Base-by-base conservation (phyloP, 1,140 invertebrate genomes). In the Pseudomyrmex flavicornis region DNA sequence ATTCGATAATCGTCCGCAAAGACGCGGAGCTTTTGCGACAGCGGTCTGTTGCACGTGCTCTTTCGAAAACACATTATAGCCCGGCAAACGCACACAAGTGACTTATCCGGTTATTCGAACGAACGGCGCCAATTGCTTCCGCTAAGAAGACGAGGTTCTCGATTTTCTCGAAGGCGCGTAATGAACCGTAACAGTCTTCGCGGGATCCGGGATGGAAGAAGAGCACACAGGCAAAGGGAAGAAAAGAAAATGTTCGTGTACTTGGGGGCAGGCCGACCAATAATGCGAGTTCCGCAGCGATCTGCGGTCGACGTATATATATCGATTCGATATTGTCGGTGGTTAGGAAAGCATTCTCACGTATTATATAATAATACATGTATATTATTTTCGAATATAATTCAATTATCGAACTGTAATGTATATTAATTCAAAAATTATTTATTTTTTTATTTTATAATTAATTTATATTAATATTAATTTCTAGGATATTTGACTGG, bases 81-180 rank as follows among this genome's bases (percentile, higher is more conserved):
- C 65, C 35, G 35, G 75, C 76, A 59, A 70, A 79, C 20, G 59
- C 52, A 26, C 44, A 70, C 52, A 26, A 52, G 63, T 22, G 76
- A 79, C 54, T 77, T 79, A 58, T 79, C 17, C 52, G 75, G 35
- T 79, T 79, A 79, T 79, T 54, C 76, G 76, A 79, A 69, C 48
- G 52, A 59, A 44, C 65, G 52, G 20, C 44, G 66, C 2, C 76
- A 17, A 80, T 72, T 61, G 54, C 66, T 72, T 80, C 56, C 54
- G 66, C 54, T 9, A 48, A 35, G 61, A 17, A 22, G 35, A 22
- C 26, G 65, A 17, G 44, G 50, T 70, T 10, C 54, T 80, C 7
- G 76, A 80, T 72, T 72, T 80, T 72, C 76, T 59, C 54, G 10
- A 15, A 69, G 66, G 54, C 44, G 26, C 54, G 44, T 59, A 72